Evolutionary conservation across 2,888 invertebrate species (phyloP).

Genomic region (Unio delphinus): DNA sequence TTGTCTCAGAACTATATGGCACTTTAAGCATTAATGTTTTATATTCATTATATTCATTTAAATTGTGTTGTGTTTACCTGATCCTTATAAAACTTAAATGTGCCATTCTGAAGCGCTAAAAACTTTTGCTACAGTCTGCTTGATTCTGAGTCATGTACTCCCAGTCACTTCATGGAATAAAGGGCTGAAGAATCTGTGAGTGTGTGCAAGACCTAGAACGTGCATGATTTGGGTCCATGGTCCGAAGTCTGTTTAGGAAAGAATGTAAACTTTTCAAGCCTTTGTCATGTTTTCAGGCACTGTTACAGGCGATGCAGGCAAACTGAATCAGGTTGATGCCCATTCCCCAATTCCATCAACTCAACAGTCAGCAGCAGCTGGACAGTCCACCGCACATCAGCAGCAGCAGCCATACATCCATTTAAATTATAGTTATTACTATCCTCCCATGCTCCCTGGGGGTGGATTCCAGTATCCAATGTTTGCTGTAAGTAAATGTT

Average conservation of each 20-base stretch:
- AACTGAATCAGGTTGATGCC: conserved; percentile 81
- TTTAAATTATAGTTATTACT: conserved; percentile 82
- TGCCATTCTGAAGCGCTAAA: no score
- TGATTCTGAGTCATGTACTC: no score
- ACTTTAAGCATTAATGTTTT: no score
- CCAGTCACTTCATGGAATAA: no score
- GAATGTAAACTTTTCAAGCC: neutral
- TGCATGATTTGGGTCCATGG: no score
- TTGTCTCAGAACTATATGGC: no score
- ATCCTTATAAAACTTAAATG: no score
- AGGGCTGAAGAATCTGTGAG: no score
- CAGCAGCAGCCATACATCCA: conserved; percentile 79
- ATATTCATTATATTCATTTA: no score
- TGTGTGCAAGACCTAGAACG: no score
- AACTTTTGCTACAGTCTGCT: no score
- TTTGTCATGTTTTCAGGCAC: neutral
- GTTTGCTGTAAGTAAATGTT: conserved; percentile 53
- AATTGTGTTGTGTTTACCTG: no score
- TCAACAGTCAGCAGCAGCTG: conserved; percentile 61
- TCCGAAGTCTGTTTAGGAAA: neutral
- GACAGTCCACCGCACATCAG: conserved; percentile 75
- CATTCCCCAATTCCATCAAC: conserved; percentile 79
- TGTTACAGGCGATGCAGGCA: conserved; percentile 56
- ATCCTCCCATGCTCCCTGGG: conserved; percentile 73
- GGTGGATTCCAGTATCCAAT: conserved; percentile 72